These are phyloP conservation scores for Cepaea hortensis DNA, from an alignment of 2,888 invertebrate genomes.

Conservation along the genomic window DNA sequence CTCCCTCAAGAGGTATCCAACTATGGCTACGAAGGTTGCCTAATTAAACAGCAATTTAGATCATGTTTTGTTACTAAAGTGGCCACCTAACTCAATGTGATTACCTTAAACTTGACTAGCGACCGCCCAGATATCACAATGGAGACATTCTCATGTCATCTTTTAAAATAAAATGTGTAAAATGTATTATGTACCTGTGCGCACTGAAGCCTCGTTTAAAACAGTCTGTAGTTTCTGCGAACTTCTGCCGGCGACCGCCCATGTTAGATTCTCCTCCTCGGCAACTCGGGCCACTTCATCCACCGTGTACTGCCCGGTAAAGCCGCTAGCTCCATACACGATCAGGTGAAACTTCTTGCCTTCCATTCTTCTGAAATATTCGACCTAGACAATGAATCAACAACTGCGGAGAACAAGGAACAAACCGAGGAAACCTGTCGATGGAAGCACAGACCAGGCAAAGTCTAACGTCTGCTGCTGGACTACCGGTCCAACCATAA, in stretches of 20 bases:
- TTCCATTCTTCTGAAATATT: conserved; percentile 6
- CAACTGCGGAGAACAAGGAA: background rate
- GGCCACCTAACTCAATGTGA: no score
- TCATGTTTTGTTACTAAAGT: no score
- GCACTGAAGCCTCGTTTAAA: conserved; percentile 77
- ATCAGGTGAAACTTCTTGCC: conserved; percentile 82
- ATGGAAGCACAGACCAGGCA: background rate
- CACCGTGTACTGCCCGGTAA: conserved; percentile 91
- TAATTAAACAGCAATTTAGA: no score
- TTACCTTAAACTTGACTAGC: no score
- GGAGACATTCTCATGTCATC: no score
- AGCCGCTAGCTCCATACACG: conserved; percentile 95
- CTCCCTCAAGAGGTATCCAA: no score
- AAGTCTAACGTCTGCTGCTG: background rate
- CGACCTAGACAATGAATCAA: background rate
- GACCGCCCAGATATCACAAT: no score
- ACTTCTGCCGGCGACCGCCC: conserved; percentile 92
- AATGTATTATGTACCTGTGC: conserved; percentile 63
- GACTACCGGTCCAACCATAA: background rate
- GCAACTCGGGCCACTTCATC: conserved; percentile 79
- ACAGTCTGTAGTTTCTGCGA: conserved; percentile 79
- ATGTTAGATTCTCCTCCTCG: conserved; percentile 81
- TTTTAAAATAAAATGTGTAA: no score
- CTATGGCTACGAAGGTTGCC: no score
- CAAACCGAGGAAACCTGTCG: background rate